phyloP scores from a whole-genome alignment of 2,113 vertebrate species.

The Taurulus bubalis region DNA sequence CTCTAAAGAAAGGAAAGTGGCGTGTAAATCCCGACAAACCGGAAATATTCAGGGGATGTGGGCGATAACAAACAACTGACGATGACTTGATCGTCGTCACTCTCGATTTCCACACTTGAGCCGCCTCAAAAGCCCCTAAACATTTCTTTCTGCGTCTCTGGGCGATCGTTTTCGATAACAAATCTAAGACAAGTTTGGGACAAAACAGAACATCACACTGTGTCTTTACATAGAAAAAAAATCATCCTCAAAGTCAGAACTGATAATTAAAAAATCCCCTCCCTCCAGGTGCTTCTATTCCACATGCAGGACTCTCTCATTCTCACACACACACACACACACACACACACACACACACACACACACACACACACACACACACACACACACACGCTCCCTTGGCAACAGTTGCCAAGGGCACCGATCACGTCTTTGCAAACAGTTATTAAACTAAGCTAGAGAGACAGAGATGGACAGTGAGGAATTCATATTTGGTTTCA shows the following conservation, averaged over 20 bases:
- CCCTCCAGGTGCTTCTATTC: conserved; percentile 39
- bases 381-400: conserved; percentile 55
- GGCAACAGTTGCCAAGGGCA: conserved; percentile 71
- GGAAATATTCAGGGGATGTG: conserved; percentile 27
- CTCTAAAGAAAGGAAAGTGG: conserved; percentile 19
- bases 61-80: conserved; percentile 18
- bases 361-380: neutral
- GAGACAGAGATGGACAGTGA: conserved; percentile 10
- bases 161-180: neutral
- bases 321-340: conserved; percentile 12
- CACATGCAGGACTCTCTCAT: conserved; percentile 30
- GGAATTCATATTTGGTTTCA: conserved; percentile 8
- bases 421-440: conserved; percentile 38
- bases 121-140: conserved; percentile 50
- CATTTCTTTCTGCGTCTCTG: neutral
- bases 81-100: conserved; percentile 3
- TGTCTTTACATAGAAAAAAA: conserved; percentile 34
- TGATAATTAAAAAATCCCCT: conserved; percentile 35
- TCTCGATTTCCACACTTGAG: conserved; percentile 55
- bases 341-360: neutral
- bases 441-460: conserved; percentile 31
- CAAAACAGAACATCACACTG: neutral
- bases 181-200: neutral
- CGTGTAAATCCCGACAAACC: conserved; percentile 28
- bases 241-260: neutral